Percentiles rank a stretch among this genome's conserved stretches.
Conservation (phyloP, 2,888 invertebrate species). For the Phaonia tiefii region DNA sequence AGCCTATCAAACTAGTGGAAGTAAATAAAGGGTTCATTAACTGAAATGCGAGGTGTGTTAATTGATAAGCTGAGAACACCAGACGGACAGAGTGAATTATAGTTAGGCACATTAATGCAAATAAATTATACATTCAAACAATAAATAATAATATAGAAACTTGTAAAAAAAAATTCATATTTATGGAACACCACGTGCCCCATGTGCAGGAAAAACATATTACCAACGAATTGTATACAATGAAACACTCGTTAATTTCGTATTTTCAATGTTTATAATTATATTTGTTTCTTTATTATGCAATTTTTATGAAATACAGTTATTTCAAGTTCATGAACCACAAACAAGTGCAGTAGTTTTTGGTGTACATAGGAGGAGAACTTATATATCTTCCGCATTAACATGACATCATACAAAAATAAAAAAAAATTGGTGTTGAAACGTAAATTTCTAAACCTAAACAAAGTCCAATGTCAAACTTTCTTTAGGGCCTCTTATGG, state of each 20-base stretch:
- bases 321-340: slow-evolving; percentile 27
- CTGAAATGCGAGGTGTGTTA: slow-evolving; percentile 1
- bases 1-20: not conserved
- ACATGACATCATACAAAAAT: slow-evolving; percentile 16
- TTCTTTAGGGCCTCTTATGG: slow-evolving; percentile 53
- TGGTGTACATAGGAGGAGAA: not conserved
- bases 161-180: not conserved
- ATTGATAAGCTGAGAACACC: not conserved
- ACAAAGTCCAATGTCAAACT: slow-evolving; percentile 41
- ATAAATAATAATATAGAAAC: not conserved
- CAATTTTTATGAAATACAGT: slow-evolving; percentile 44
- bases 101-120: not conserved
- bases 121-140: not conserved
- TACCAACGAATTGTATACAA: not conserved
- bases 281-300: slow-evolving; percentile 44
- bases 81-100: not conserved
- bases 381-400: slow-evolving; percentile 4
- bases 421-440: slow-evolving; percentile 28
- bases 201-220: too few relatives aligned
- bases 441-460: slow-evolving; percentile 44
- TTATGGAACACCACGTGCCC: not conserved
- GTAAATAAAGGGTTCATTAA: not conserved
- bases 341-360: not conserved
- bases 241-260: slow-evolving; percentile 15
- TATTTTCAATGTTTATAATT: slow-evolving; percentile 36